Evolutionary conservation across 2,888 invertebrate genomes (phyloP), one percentile per base, ranked within the genome.

Genomic region (Chrysina gloriosa): DNA sequence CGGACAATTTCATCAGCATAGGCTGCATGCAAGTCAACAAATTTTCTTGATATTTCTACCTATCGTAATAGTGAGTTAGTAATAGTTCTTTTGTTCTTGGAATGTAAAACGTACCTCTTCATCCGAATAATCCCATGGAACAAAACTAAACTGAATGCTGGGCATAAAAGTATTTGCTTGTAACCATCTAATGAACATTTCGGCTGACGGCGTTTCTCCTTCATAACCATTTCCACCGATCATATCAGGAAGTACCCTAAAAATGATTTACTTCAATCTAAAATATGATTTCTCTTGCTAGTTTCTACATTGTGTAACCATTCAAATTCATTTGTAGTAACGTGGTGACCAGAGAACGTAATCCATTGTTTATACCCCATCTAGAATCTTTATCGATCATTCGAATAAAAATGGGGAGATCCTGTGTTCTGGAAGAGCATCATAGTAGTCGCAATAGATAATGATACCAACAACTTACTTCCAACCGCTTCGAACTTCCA

Each of bases 111-210:
- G n/a, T 52, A 67, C 67, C 7, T 25, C 50, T 19, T 29, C 1
- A 48, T 45, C 36, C 23, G 19, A 3, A 16, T 78, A 92, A 70
- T 91, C 89, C 94, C 94, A 95, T 0, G 95, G 95, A 0, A 89
- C 87, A 68, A 89, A 89, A 0, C 94, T 94, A 76, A 91, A 93
- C 82, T 95, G 94, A 84, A 95, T 86, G 0, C 88, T 84, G 0
- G 94, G 94, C 85, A 95, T 87, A 77, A 93, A 93, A 0, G 89
- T 87, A 67, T 90, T 92, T 0, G 91, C 89, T 78, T 93, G 90
- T 48, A 92, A 84, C 94, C 94, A 95, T 76, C 94, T 84, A 27
- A 94, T 88, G 77, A 90, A 92, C 56, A 92, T 80, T 77, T 92
- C 90, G 69, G 88, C 88, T 0, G 86, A 86, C 0, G 88, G 85